Evolutionary conservation across 2,797 vertebrate species (phyloP).

Genomic region (Anguilla marmorata): DNA sequence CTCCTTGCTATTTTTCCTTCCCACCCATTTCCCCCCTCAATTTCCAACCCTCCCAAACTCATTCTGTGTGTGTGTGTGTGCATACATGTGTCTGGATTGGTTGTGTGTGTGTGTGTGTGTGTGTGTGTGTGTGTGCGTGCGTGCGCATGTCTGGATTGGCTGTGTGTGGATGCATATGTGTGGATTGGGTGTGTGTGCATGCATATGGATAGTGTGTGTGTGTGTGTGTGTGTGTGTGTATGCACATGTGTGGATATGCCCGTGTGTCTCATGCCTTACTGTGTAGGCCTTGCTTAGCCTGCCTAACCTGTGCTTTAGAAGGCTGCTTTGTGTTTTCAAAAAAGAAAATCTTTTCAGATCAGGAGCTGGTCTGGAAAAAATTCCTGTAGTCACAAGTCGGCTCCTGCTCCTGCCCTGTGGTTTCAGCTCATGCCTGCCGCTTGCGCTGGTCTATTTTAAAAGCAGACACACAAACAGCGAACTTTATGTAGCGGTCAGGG

Average conservation of each 20-base stretch:
- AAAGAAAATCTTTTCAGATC: background rate
- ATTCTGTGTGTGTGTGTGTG: background rate
- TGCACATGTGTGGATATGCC: no score
- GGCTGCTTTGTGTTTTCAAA: background rate
- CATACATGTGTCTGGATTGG: background rate
- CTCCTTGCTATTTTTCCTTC: background rate
- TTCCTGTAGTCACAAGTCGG: background rate
- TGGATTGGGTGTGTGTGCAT: background rate
- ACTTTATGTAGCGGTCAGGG: background rate
- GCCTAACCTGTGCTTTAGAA: background rate
- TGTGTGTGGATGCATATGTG: background rate
- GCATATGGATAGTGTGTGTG: background rate
- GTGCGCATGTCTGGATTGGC: background rate
- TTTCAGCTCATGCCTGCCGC: background rate
- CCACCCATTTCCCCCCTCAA: conserved; percentile 12
- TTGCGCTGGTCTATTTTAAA: background rate
- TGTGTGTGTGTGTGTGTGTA: background rate
- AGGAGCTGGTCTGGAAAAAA: background rate
- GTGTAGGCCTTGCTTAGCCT: background rate
- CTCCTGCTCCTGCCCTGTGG: background rate
- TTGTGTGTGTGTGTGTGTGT: background rate
- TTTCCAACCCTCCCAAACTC: background rate
- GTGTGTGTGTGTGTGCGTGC: background rate
- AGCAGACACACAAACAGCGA: background rate
- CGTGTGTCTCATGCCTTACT: background rate